Evolutionary conservation across 2,797 vertebrate genomes (phyloP).

Genomic region (Intellagama lesueurii): DNA sequence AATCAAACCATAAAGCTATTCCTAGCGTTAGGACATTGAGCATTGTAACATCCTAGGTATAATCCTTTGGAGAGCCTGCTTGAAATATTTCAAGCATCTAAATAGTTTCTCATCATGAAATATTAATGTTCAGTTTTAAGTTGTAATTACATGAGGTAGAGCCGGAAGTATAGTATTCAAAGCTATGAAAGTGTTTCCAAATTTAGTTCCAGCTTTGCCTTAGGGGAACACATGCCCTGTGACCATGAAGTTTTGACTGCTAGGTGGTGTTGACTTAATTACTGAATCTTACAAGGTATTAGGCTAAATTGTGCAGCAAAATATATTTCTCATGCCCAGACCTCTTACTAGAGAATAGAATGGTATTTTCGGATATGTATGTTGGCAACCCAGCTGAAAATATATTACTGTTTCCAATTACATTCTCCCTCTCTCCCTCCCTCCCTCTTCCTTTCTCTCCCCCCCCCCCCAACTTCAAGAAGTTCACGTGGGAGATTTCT

Average conservation of each 20-base stretch:
- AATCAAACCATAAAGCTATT: not conserved
- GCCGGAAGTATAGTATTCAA: not conserved
- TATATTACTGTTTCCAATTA: too few species aligned
- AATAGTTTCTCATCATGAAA: not conserved
- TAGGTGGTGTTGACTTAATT: not conserved
- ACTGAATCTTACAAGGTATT: not conserved
- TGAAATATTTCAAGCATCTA: conserved; percentile 5
- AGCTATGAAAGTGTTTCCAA: not conserved
- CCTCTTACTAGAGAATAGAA: not conserved
- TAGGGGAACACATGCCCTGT: too few species aligned
- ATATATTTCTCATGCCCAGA: not conserved
- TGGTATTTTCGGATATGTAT: not conserved
- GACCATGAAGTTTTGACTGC: too few species aligned
- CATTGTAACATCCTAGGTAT: not conserved
- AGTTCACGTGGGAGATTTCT: too few species aligned
- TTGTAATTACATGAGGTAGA: not conserved
- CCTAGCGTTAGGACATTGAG: fast-evolving
- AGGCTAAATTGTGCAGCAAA: not conserved
- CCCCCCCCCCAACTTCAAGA: too few species aligned
- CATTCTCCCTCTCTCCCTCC: too few species aligned
- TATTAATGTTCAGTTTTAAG: not conserved
- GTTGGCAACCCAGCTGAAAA: too few species aligned
- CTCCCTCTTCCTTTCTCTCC: too few species aligned
- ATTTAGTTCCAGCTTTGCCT: not conserved
- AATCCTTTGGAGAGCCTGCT: not conserved